phyloP scores from a whole-genome alignment of 2,888 invertebrate species.

The Anoplius nigerrimus region DNA sequence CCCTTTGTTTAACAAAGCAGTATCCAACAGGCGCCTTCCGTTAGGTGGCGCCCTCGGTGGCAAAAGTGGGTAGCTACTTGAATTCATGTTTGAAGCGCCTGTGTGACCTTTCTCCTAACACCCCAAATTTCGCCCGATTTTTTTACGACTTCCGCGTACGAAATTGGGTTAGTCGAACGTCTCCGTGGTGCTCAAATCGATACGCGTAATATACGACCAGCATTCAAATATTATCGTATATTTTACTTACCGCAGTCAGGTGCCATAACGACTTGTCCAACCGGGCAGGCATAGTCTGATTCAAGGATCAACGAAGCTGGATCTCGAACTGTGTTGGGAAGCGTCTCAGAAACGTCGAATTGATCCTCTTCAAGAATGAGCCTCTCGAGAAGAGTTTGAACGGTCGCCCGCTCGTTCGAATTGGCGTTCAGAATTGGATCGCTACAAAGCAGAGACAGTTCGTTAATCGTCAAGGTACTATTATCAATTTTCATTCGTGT shows the following conservation, averaged over 20 bases:
- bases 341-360: conserved; percentile 93
- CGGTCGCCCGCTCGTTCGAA: conserved; percentile 90
- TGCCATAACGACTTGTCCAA: conserved; percentile 95
- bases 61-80: too few species aligned
- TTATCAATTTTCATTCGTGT: not conserved
- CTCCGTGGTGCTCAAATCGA: too few species aligned
- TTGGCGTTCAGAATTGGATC: conserved; percentile 93
- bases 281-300: conserved; percentile 94
- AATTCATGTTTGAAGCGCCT: too few species aligned
- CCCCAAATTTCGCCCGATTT: too few species aligned
- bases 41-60: too few species aligned
- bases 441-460: conserved; percentile 68
- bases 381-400: conserved; percentile 89
- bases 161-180: too few species aligned
- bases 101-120: too few species aligned
- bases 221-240: too few species aligned
- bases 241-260: conserved; percentile 89
- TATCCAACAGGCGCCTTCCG: too few species aligned
- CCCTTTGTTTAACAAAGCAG: too few species aligned
- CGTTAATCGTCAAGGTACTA: not conserved
- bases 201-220: too few species aligned
- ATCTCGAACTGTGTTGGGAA: conserved; percentile 96
- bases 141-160: too few species aligned
- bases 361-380: conserved; percentile 95
- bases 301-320: conserved; percentile 90